Evolutionary conservation across 2,113 vertebrate genomes (phyloP), one percentile per base, ranked within the genome.

Genomic region (Gila orcuttii): DNA sequence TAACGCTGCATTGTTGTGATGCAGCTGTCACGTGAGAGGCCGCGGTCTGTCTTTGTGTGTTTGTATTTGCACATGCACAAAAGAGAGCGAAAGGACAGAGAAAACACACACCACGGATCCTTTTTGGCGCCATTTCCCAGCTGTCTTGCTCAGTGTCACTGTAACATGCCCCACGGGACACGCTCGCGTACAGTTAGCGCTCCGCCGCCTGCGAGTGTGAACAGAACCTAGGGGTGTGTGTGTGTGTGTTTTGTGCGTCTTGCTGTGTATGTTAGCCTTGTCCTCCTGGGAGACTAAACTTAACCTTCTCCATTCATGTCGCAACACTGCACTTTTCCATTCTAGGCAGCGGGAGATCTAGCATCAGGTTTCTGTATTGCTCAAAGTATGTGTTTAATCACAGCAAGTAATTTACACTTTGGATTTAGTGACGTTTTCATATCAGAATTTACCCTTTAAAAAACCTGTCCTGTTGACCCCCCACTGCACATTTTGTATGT

Each of bases 111-210:
- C 45, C 69, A 52, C 45, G 36, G 25, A 28, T 84, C 76, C 50
- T 55, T 81, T 87, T 87, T 89, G 88, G 86, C 88, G 86, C 86
- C 86, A 86, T 84, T 89, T 89, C 81, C 85, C 86, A 89, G 88
- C 88, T 89, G 88, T 89, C 87, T 59, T 69, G 28, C 59, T 68
- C 80, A 62, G 76, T 86, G 81, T 88, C 87, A 76, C 85, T 83
- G 82, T 85, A 78, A 75, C 50, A n/a, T 69, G 82, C 82, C 88
- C 86, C 84, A 21, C 11, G 84, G 85, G 85, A 88, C 84, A n/a
- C 39, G 4, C 23, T 17, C 6, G 39, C 23, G 21, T 74, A 17
- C 66, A 74, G 55, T 75, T 47, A 84, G 55, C 55, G 36, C 55
- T 64, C 15, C 15, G 39, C 62, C n/a, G 47, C 31, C 33, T 80